Evolutionary conservation across 2,113 vertebrate genomes (phyloP), one percentile per base, ranked within the genome.

Genomic region (Amphiprion percula): DNA sequence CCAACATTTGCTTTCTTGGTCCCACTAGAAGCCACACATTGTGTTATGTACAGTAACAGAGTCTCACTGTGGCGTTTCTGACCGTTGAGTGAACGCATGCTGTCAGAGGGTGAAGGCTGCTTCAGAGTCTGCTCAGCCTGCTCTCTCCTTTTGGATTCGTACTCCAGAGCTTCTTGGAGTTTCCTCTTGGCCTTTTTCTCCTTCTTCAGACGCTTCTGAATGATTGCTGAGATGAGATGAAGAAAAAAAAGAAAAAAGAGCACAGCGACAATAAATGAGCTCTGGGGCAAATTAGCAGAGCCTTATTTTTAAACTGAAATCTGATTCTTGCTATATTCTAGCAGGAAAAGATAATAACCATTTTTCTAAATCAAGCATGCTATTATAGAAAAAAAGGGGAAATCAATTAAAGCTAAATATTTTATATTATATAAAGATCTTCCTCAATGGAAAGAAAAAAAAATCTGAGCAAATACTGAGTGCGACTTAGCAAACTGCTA

Each of bases 101-200:
- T 97, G 69, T 99, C 98, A 53, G 97, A 95, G 21, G 97, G 97
- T 82, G 98, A 96, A 58, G 97, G 96, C 93, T 99, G 98, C 92
- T 99, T 99, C 83, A 99, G 93, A 2, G 95, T 96, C 85, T 99
- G 98, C 89, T 99, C 98, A 0, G 92, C 97, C 94, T 99, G 97
- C 80, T 99, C 98, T 84, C 98, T 95, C 83, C 98, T 94, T 90
- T 99, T 99, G 71, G 97, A 98, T 90, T 99, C 98, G 82, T 99
- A 99, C 94, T 99, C 98, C 87, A 99, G 96, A 3, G 98, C 98
- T 94, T 99, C 98, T 85, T 99, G 98, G 76, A 99, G 96, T 98
- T 99, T 99, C 96, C 98, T 98, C 94, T 99, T 99, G 56, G 98
- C 97, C 83, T 99, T 99, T 92, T 99, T 99, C 93, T 99, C 98